Evolutionary conservation across 2,888 invertebrate species (phyloP), one percentile per base, ranked within the genome.

Genomic region (Cataglyphis altisquamis): DNA sequence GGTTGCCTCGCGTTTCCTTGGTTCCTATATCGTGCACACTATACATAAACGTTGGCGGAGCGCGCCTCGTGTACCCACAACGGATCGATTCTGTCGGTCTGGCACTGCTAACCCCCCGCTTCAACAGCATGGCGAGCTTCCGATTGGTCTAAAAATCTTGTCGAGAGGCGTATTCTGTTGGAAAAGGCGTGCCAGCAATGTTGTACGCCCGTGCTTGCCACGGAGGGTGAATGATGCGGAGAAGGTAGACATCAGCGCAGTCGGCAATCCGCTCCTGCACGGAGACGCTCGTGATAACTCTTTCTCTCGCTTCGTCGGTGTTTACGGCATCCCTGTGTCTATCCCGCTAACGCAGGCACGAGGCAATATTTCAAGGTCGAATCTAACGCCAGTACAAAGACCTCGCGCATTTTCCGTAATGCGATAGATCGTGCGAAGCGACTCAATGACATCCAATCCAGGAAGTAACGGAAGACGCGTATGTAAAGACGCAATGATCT

Each of bases 201-300:
- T 77, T 32, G 68, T 66, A 78, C 82, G 87, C 81, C 75, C 82
- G 63, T 77, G 74, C 77, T 52, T 29, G 63, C 72, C 52, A 55
- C 52, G 81, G 55, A 74, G 84, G 83, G 84, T 87, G 90, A 87
- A 85, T 86, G 89, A 89, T 84, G 86, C 87, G 84, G 87, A 90
- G 89, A 91, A 92, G 91, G 92, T 92, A 91, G 89, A 91, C 91
- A 84, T 85, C 88, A 87, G 87, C 93, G 92, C 93, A 93, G 93
- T 93, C 92, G 90, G 89, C 92, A 91, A 91, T 92, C 93, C 88
- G 92, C 93, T 93, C 88, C 88, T 88, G 93, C 84, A 90, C 91
- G 90, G 93, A 91, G 91, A 91, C 88, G 86, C 90, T 89, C 91
- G 90, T 84, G 78, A 86, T 88, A 87, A 86, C 88, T 88, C 87